Evolutionary conservation across 2,113 vertebrate species (phyloP).

Genomic region (Rhinolophus ferrumequinum): DNA sequence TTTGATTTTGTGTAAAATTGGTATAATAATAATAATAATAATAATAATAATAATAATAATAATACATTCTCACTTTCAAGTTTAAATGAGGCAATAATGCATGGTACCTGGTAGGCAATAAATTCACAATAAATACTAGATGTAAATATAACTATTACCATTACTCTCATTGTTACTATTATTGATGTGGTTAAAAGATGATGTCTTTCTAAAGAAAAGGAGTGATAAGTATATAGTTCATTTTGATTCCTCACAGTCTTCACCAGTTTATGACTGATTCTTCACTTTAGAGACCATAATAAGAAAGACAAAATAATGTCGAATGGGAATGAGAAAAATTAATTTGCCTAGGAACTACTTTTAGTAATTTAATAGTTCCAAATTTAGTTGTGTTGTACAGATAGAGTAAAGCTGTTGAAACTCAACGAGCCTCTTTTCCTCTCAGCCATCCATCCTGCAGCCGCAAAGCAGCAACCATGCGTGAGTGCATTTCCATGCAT

Average conservation of each 20-base stretch:
- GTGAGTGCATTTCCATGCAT: no score
- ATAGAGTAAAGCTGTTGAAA: not conserved
- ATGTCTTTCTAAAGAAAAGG: not conserved
- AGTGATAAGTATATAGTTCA: not conserved
- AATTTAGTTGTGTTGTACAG: slow-evolving; percentile 10
- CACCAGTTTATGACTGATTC: not conserved
- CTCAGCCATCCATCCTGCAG: no score
- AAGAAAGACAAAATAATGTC: not conserved
- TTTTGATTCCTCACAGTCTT: not conserved
- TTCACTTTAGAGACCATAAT: not conserved
- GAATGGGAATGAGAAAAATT: not conserved
- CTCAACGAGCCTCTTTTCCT: not conserved
- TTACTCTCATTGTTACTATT: not conserved
- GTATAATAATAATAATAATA: not conserved
- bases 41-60: not conserved
- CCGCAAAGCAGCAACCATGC: no score
- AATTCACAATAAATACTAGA: not conserved
- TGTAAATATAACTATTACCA: not conserved
- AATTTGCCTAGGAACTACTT: not conserved
- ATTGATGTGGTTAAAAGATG: not conserved
- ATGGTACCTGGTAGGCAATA: not conserved
- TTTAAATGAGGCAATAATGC: slow-evolving; percentile 33
- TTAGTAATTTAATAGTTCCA: slow-evolving; percentile 24
- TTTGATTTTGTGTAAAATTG: not conserved
- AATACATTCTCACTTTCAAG: not conserved